Conservation (phyloP, 2,113 vertebrate genomes). For the Morone chrysops region DNA sequence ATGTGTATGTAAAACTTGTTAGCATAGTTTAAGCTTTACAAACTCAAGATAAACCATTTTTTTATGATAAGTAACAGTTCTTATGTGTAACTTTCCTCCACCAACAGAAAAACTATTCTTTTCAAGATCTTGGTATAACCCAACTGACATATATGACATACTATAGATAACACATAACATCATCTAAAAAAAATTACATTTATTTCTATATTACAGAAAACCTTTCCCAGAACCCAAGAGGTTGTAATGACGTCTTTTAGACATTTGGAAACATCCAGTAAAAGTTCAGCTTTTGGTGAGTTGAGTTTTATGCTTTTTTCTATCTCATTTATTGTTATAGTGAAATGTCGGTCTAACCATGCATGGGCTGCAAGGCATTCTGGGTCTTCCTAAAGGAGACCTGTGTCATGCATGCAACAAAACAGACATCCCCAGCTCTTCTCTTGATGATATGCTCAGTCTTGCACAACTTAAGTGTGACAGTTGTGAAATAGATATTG, state of each 20-base stretch:
- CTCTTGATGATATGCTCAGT: background rate
- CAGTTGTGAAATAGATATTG: constrained; percentile 41
- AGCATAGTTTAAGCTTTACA: background rate
- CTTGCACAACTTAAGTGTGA: background rate
- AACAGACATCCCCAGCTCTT: no score
- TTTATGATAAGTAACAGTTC: background rate
- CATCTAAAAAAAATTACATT: background rate
- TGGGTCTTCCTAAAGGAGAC: background rate
- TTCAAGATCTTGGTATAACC: background rate
- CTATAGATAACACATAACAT: background rate
- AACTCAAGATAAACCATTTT: background rate
- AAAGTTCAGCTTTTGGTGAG: background rate
- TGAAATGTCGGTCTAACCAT: background rate
- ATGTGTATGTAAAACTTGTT: background rate
- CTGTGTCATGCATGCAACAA: background rate
- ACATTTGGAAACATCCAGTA: background rate
- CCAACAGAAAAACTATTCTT: background rate
- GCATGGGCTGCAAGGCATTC: background rate
- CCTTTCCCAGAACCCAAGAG: background rate
- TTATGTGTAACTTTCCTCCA: background rate
- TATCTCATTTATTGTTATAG: background rate
- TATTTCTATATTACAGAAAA: background rate
- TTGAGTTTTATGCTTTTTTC: background rate
- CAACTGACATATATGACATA: background rate
- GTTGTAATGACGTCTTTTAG: background rate